Percentiles rank a stretch among this genome's conserved stretches.
phyloP scores from a whole-genome alignment of 2,113 vertebrate species.

The Pterocles gutturalis region DNA sequence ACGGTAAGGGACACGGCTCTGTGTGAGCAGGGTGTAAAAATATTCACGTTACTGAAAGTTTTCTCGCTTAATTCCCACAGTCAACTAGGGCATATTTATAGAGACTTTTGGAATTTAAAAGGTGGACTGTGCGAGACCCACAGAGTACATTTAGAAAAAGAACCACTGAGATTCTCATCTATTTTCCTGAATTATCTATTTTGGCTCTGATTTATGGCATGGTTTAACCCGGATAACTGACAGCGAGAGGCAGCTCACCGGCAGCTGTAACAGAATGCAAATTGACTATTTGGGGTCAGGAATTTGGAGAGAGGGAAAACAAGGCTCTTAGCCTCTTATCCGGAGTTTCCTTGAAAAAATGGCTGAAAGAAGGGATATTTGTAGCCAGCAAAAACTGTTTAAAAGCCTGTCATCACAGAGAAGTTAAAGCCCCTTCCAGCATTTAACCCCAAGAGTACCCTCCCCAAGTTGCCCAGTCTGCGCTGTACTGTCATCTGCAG shows the following conservation, averaged over 20 bases:
- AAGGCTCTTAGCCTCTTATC: not conserved
- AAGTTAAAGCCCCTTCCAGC: not conserved
- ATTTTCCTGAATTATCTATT: not conserved
- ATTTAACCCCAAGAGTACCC: not conserved
- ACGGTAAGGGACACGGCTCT: too few species aligned
- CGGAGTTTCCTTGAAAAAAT: not conserved
- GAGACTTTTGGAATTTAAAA: not conserved
- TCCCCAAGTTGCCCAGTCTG: not conserved
- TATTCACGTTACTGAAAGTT: not conserved
- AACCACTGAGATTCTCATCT: rapidly evolving
- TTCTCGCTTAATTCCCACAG: not conserved
- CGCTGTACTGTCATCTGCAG: not conserved
- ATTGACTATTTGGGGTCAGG: not conserved
- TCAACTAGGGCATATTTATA: not conserved
- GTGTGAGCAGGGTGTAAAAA: not conserved
- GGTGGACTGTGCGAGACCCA: not conserved
- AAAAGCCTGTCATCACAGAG: not conserved
- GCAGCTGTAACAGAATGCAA: not conserved
- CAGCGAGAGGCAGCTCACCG: not conserved
- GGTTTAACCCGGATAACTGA: not conserved
- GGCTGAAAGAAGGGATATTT: not conserved
- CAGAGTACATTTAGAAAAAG: not conserved
- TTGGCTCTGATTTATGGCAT: not conserved
- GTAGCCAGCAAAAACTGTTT: not conserved
- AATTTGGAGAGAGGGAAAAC: not conserved